Evolutionary conservation across 2,113 vertebrate genomes (phyloP), one percentile per base, ranked within the genome.

Genomic region (Sturnira hondurensis): DNA sequence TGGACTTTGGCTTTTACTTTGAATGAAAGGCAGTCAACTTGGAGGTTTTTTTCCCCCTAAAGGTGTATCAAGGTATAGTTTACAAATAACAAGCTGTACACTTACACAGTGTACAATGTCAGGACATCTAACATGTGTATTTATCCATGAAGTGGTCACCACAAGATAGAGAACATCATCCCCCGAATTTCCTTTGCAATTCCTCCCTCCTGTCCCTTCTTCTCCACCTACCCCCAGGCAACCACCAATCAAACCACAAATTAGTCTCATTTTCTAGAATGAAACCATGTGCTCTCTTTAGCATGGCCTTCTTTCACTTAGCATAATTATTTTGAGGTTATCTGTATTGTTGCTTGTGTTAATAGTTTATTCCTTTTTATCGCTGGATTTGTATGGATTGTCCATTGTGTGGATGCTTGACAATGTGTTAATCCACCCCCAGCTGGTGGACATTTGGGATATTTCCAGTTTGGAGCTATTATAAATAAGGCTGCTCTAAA

Each of bases 401-500:
- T 88, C 26, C 36, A 41, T 81, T 50, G 4, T 11, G 43, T 52
- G 78, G 9, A 43, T 38, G n/a, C 38, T 20, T 13, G 17, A 81
- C 33, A 56, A 33, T 93, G 77, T 92, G 20, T 68, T 95, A 82
- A 83, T 26, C 19, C 50, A 56, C 65, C 80, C 52, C 41, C 36
- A 65, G 12, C 10, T 54, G 47, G 63, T 54, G 45, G 43, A 38
- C 28, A 68, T 47, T 71, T 70, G 31, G 38, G 26, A 26, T 91
- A n/a, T 89, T 93, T 95, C 52, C 41, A 77, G 65, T 81, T 88
- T 81, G 92, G n/a, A 73, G n/a, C 43, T 88, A 15, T 61, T 73
- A 33, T 24, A 63, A 86, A 68, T 87, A 87, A 67, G 78, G 19
- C 52, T 61, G 14, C 41, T 26, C 26, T 50, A 65, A 71, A 61